phyloP scores from a whole-genome alignment of 2,888 invertebrate genomes.

The Nephrotoma guestfalica region DNA sequence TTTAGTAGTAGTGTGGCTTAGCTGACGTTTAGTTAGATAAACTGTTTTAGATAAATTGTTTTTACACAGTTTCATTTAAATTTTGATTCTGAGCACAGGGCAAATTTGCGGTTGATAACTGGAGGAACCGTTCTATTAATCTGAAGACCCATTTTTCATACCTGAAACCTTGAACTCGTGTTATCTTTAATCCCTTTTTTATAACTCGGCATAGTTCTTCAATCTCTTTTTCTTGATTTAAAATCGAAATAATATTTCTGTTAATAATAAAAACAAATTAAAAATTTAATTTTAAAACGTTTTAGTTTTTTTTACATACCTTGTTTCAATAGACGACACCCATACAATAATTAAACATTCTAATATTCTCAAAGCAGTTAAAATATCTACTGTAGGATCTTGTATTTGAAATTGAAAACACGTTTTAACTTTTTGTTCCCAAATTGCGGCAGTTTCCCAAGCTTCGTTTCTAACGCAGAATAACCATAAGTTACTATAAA shows the following conservation, averaged over 20 bases:
- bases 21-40: too few relatives aligned
- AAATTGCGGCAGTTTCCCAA: conserved; percentile 41
- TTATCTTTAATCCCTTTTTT: not conserved
- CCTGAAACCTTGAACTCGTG: not conserved
- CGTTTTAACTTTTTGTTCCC: conserved; percentile 36
- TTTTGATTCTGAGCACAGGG: too few relatives aligned
- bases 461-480: conserved; percentile 34
- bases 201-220: not conserved
- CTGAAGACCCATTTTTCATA: not conserved
- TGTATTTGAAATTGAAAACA: conserved; percentile 20
- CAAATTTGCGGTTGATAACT: too few relatives aligned
- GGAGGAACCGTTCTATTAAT: too few relatives aligned
- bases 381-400: conserved; percentile 26
- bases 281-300: not conserved
- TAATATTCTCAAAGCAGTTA: conserved; percentile 36
- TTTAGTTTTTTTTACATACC: conserved; percentile 19
- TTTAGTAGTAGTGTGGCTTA: too few relatives aligned
- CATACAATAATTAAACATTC: conserved; percentile 33
- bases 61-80: too few relatives aligned
- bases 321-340: conserved; percentile 36
- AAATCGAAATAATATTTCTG: not conserved
- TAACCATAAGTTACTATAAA: conserved; percentile 2
- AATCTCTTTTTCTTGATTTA: not conserved
- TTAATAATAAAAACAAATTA: not conserved
- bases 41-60: too few relatives aligned